Evolutionary conservation across 2,113 vertebrate genomes (phyloP), one percentile per base, ranked within the genome.

Genomic region (Sturnira hondurensis): DNA sequence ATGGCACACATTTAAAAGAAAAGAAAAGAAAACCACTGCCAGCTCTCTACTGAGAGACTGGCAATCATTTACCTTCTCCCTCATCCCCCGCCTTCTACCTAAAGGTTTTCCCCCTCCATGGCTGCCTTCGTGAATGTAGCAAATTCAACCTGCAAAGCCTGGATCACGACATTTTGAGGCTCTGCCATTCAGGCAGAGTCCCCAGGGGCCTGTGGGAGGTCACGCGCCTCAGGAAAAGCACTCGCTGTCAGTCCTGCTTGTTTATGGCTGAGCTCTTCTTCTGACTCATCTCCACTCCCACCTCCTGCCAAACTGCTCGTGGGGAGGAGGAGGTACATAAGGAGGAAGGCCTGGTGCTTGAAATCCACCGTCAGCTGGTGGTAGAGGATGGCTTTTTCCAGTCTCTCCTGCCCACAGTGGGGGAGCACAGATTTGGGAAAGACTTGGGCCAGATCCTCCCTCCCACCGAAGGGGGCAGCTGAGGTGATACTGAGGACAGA

Each of bases 231-330:
- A 7, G 17, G 94, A 56, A 47, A 67, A 61, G 94, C 3, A 26
- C 82, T 84, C 0, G 1, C 93, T 86, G 91, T 93, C 91, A 36
- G 89, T 38, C 71, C 63, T 0, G 0, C 91, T 96, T 63, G 83
- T 84, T 97, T 92, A 84, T 88, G 90, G 84, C 91, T 76, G 50
- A 96, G 76, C 33, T 43, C 68, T 83, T 28, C 43, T 88, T 73
- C 96, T 95, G 94, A 93, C 28, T 93, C 96, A 89, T 95, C 86
- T 77, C 33, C 73, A 70, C 47, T 81, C 92, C 82, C 47, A 2
- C 14, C 86, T 73, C 71, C 88, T 4, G 1, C 54, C 52, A 88
- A 8, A 0, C 15, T 4, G 1, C 76, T 24, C 67, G 1, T n/a
- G 41, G 50, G 77, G 68, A 86, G 81, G 71, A 91, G 81, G 87